A percentile compares a stretch with the other conserved stretches of the same genome.
Evolutionary conservation across 2,797 vertebrate genomes (phyloP).

Genomic region (Aythya fuligula): DNA sequence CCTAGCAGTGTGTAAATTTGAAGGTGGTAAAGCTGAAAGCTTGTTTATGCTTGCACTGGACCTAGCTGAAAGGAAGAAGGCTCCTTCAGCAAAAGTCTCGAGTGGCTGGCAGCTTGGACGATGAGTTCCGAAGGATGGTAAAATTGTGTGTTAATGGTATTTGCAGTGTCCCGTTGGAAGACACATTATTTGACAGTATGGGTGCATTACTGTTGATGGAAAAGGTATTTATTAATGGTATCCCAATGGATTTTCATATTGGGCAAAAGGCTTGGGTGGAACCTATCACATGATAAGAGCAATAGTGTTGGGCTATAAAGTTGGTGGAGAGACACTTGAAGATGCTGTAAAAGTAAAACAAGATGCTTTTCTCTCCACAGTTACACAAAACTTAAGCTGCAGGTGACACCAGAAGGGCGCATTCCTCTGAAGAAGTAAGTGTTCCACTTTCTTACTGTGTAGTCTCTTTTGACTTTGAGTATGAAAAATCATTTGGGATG

Average conservation of each 20-base stretch:
- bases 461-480: neutral
- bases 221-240: neutral
- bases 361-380: constrained; percentile 66
- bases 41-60: neutral
- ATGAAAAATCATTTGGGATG: neutral
- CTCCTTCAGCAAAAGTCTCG: neutral
- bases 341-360: neutral
- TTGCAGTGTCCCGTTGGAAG: neutral
- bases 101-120: neutral
- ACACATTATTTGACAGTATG: neutral
- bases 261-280: neutral
- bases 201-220: neutral
- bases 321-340: neutral
- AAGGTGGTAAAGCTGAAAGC: neutral
- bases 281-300: neutral
- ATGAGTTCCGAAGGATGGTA: neutral
- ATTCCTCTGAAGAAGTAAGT: constrained; percentile 99
- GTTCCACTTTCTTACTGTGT: neutral
- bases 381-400: constrained; percentile 91
- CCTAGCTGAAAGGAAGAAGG: neutral
- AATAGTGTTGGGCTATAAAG: neutral
- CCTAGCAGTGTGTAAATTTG: neutral
- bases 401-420: constrained; percentile 92
- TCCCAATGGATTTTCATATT: neutral
- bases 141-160: neutral